Base-by-base conservation (phyloP, 2,888 invertebrate species). In the Tetragonisca angustula region DNA sequence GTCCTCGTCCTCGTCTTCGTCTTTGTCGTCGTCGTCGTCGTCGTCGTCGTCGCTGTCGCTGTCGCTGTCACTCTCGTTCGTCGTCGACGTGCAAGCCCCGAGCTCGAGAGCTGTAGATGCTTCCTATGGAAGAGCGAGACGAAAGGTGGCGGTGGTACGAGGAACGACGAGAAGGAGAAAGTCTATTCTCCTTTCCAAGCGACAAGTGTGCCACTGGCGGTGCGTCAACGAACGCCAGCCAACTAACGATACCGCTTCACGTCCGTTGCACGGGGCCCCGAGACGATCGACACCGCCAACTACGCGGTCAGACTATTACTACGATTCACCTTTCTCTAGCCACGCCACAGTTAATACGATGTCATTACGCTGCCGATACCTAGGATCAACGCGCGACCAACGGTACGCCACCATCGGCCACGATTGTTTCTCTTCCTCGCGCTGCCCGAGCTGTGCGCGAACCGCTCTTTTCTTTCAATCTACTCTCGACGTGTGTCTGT, bases 161-260 rank as follows among this genome's bases (percentile, higher is more conserved):
- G 65, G 89, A 80, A 72, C 79, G 74, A 87, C 80, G 85, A 86
- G 79, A 86, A 90, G 90, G 92, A 92, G 92, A 92, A 92, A 92
- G 92, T 92, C 89, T 87, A 85, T 87, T 85, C 87, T 84, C 80
- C 89, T 88, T 83, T 88, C 88, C 62, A 79, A 73, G 76, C 81
- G 85, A 65, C 90, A 92, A 92, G 92, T 92, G 88, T 92, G 92
- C 90, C 92, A 89, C 68, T 32, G 78, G 64, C 72, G 52, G 52
- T 75, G 54, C 85, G 71, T 75, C 87, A 82, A 43, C 75, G 71
- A 43, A 73, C 87, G 83, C 75, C 77, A 36, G 85, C 87, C 76
- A 83, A 81, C 83, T 67, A 78, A 69, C 72, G 61, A 74, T 70
- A 84, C 70, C 21, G 68, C 27, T 50, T 19, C 65, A n/a, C n/a